Base-by-base conservation (phyloP, 2,113 vertebrate genomes). In the Paratilapia polleni region DNA sequence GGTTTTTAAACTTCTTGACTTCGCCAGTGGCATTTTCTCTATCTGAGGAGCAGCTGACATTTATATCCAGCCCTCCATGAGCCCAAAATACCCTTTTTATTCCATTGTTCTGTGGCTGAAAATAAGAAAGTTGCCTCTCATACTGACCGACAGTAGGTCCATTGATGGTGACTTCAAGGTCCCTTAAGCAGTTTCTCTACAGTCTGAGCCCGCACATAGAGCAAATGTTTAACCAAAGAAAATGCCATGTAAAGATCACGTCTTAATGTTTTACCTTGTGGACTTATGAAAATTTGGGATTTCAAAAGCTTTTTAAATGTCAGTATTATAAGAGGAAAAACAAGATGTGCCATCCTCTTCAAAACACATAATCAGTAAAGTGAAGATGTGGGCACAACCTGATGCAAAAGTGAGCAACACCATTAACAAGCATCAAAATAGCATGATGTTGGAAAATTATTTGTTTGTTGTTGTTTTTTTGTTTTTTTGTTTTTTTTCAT, bases 31-130 rank as follows among this genome's bases (percentile, higher is more conserved):
- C 80, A 87, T 89, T 93, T 91, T 78, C 60, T 91, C 68, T 62
- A 78, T 84, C 52, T 82, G 78, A 89, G 77, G 77, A 82, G 84
- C 57, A 66, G 63, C 84, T 94, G 93, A 92, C 91, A 94, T 93
- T 92, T 92, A 90, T 91, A 88, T 83, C 88, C 64, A 43, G 64
- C n/a, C 43, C 36, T 90, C 78, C 28, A 92, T 80, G 64, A 81
- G 85, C 57, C 43, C 12, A 54, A 88, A 85, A 89, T 81, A 89
- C 81, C 79, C 81, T 82, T 88, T 89, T 87, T 64, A 66, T 68
- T 78, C 41, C 43, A 85, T 92, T 92, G 78, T 92, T 89, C 90
- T 77, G 76, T 26, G 43, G 52, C 36, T 22, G 57, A 68, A 87
- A 88, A 91, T 64, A 77, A 52, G 82, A 88, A 85, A 63, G 81